Evolutionary conservation across 1,140 invertebrate species (phyloP), one percentile per base, ranked within the genome.

Genomic region (Chironomus tepperi): DNA sequence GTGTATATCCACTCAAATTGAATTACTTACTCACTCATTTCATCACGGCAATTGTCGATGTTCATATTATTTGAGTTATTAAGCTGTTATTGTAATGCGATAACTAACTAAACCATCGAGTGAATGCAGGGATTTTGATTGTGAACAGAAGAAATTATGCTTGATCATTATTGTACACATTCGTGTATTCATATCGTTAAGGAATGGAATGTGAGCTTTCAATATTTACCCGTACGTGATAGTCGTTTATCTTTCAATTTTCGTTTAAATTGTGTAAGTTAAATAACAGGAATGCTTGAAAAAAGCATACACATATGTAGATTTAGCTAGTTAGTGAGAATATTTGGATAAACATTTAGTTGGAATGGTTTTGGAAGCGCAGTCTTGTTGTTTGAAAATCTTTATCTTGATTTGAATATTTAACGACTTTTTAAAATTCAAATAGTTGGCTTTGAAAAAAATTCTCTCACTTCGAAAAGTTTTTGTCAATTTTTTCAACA

Each of bases 161-260:
- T n/a, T 57, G 47, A 57, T 57, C 47, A 57, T 57, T 57, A 15
- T n/a, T 5, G n/a, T n/a, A 57, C 47, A 57, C 5, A 57, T 57
- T n/a, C 47, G n/a, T n/a, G n/a, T 15, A 57, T n/a, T n/a, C 12
- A 57, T 57, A n/a, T n/a, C 47, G 15, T 15, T 57, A n/a, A n/a
- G 47, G 12, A 57, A 34, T 34, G 12, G 47, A 57, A 57, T 57
- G 65, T 9, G 16, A 19, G 65, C 65, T 70, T 57, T 70, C 19
- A 70, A 70, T 70, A 70, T 70, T 70, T 70, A 18, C 65, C 19
- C 18, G 65, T 19, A 70, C 65, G 65, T 70, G 65, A 18, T 70
- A 19, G 65, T 70, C 65, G 47, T 70, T 70, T 70, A 70, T 18
- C 65, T 70, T 19, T 70, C 10, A 70, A 18, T 18, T 18, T 57